Conservation (phyloP, 1,140 invertebrate genomes). For the Aricia agestis region DNA sequence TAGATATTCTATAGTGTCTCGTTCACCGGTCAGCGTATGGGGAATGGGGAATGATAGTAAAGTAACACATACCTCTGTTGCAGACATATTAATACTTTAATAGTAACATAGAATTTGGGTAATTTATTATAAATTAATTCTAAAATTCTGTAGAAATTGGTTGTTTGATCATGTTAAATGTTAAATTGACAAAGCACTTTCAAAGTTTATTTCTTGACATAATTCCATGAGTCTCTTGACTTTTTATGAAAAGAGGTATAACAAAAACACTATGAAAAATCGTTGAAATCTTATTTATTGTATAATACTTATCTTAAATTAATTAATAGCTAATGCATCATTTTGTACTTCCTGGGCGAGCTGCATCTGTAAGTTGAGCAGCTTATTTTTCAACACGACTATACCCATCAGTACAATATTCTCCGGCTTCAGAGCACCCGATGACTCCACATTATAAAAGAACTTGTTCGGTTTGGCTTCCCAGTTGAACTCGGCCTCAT, state of each 20-base stretch:
- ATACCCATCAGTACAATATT: constrained; percentile 98
- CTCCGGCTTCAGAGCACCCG: constrained; percentile 95
- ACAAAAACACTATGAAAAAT: background rate
- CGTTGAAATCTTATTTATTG: background rate
- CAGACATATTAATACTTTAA: background rate
- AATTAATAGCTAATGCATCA: constrained; percentile 86
- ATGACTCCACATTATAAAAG: constrained; percentile 97
- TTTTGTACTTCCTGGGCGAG: constrained; percentile 91
- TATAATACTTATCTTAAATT: constrained; percentile 31
- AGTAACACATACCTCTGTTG: background rate
- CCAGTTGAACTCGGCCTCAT: constrained; percentile 96
- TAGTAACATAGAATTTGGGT: background rate
- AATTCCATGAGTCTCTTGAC: too few species aligned
- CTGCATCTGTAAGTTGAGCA: constrained; percentile 96
- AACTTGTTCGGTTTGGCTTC: constrained; percentile 98
- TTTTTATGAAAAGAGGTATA: background rate
- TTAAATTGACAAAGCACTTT: too few species aligned
- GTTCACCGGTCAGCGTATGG: too few species aligned
- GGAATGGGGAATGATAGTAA: too few species aligned
- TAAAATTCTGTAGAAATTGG: too few species aligned
- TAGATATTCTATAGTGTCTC: too few species aligned
- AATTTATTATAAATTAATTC: background rate
- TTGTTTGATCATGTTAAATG: too few species aligned
- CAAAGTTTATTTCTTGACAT: too few species aligned
- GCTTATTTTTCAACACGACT: constrained; percentile 94